phyloP scores from a whole-genome alignment of 2,113 vertebrate species.

The Callithrix jacchus region DNA sequence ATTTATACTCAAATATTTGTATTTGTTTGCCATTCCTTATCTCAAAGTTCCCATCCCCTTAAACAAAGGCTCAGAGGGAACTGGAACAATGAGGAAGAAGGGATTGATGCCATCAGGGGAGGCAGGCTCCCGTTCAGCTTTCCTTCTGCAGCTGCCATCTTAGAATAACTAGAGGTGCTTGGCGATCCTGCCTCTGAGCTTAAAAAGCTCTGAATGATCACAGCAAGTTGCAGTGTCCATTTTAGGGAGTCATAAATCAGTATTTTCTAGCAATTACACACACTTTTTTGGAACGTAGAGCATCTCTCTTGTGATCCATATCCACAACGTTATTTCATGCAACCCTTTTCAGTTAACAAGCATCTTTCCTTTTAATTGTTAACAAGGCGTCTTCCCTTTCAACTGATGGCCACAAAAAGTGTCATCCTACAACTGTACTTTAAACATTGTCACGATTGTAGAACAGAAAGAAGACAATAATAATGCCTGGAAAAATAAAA shows the following conservation, averaged over 20 bases:
- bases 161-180: background rate
- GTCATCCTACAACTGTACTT: background rate
- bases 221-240: background rate
- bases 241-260: conserved; percentile 13
- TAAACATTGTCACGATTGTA: background rate
- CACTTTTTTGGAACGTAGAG: background rate
- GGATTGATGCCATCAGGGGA: background rate
- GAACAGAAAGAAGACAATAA: background rate
- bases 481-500: conserved; percentile 1
- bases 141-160: background rate
- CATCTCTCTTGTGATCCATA: background rate
- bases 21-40: background rate
- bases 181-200: background rate
- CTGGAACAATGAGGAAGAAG: background rate
- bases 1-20: conserved; percentile 11
- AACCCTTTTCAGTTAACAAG: conserved; percentile 14
- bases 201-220: background rate
- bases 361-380: background rate
- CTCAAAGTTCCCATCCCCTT: background rate
- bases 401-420: background rate
- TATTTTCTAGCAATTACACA: background rate
- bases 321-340: conserved; percentile 7
- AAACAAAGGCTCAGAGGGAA: background rate
- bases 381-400: background rate
- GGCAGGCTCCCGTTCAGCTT: background rate